A percentile compares a stretch with the other conserved stretches of the same genome.
Conservation (phyloP, 2,113 vertebrate genomes). For the Isurus oxyrinchus region DNA sequence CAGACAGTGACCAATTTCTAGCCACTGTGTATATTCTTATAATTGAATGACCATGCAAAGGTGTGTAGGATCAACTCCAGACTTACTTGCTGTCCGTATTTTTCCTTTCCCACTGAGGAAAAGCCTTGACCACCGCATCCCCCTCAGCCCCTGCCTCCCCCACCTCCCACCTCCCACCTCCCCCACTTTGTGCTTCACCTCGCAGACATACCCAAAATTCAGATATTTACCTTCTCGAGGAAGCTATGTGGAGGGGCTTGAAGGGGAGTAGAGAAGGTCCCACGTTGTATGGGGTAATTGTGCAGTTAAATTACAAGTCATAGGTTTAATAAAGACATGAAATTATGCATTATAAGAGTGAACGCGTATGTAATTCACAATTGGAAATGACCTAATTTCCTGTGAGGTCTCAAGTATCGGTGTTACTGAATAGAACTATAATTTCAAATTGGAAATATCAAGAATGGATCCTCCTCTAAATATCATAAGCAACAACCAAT, state of each 20-base stretch:
- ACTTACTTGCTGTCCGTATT: background rate
- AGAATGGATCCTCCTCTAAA: background rate
- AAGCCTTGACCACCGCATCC: background rate
- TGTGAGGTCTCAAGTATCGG: background rate
- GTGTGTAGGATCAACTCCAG: background rate
- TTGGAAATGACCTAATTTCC: background rate
- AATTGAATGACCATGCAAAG: background rate
- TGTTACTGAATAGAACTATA: background rate
- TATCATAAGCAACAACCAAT: background rate
- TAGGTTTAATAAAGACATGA: background rate
- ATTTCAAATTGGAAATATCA: background rate
- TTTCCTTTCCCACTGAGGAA: background rate
- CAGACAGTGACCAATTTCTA: background rate
- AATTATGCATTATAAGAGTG: background rate
- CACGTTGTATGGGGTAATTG: background rate
- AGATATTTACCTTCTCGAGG: background rate
- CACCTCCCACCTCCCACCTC: too few relatives aligned
- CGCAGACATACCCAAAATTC: background rate
- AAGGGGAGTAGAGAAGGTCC: background rate
- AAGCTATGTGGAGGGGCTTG: background rate
- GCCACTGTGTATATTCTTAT: background rate
- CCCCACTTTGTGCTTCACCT: background rate
- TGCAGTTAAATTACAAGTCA: background rate
- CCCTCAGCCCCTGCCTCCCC: too few relatives aligned
- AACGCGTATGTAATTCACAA: background rate